Conservation (phyloP, 2,888 invertebrate species). For the Rhyacophila evoluta region DNA sequence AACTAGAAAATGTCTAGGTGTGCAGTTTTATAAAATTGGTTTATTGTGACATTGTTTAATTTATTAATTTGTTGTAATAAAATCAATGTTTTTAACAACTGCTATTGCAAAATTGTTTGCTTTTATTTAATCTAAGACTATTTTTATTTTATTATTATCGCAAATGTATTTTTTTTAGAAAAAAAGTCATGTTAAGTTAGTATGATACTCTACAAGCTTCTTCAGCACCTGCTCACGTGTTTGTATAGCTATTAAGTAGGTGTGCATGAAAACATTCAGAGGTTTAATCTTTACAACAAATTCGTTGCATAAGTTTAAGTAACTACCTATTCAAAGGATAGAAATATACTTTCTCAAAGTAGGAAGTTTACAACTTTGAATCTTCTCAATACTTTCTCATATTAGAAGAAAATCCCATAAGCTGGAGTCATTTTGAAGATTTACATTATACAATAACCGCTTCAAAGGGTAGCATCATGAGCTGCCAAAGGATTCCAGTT, state of each 20-base stretch:
- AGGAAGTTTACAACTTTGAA: background rate
- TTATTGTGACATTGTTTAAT: no score
- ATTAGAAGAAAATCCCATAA: background rate
- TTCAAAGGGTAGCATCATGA: background rate
- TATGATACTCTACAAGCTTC: background rate
- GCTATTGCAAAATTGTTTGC: no score
- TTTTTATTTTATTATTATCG: no score
- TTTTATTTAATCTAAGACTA: no score
- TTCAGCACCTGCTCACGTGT: background rate
- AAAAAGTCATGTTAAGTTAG: background rate
- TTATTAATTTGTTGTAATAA: no score
- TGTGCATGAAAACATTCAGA: background rate
- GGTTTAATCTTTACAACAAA: background rate
- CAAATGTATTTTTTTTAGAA: no score
- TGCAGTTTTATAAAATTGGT: no score
- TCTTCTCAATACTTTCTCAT: background rate
- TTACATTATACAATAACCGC: conserved; percentile 5
- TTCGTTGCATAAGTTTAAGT: conserved; percentile 11
- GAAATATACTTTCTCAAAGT: background rate
- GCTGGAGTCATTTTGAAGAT: background rate
- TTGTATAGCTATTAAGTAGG: background rate
- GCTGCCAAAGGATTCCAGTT: background rate
- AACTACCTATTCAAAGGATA: no score
- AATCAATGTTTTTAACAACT: no score
- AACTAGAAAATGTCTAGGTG: no score